phyloP scores from a whole-genome alignment of 2,113 vertebrate genomes.

The Copsychus sechellarum region DNA sequence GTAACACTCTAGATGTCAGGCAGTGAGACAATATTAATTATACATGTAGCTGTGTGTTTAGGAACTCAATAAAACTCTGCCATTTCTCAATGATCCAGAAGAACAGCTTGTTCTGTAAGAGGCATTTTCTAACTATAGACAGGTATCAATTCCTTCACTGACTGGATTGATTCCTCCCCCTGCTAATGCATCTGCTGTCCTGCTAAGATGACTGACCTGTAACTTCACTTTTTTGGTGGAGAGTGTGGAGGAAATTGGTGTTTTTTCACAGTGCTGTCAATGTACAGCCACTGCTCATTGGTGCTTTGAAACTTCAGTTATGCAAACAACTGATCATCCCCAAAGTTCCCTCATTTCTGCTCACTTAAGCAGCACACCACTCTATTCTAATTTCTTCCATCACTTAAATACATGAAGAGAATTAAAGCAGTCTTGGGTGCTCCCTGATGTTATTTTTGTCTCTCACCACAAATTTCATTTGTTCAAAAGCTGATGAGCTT shows the following conservation, averaged over 20 bases:
- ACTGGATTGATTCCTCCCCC: neutral
- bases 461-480: neutral
- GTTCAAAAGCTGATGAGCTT: neutral
- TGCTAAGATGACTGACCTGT: neutral
- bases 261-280: neutral
- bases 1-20: neutral
- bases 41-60: neutral
- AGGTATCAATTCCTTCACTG: slow-evolving; percentile 34
- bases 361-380: neutral
- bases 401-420: neutral
- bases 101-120: slow-evolving; percentile 19
- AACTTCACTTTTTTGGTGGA: neutral
- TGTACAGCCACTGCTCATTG: accelerated
- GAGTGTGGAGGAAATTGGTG: neutral
- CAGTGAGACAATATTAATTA: slow-evolving; percentile 2
- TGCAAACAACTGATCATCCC: neutral
- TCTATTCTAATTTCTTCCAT: neutral
- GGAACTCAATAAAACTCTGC: neutral
- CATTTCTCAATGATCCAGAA: neutral
- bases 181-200: neutral
- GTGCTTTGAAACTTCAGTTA: neutral
- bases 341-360: neutral
- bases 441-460: neutral
- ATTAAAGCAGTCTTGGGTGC: neutral
- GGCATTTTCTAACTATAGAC: slow-evolving; percentile 11